Conservation (phyloP, 2,113 vertebrate species). For the Sylvicapra grimmia region DNA sequence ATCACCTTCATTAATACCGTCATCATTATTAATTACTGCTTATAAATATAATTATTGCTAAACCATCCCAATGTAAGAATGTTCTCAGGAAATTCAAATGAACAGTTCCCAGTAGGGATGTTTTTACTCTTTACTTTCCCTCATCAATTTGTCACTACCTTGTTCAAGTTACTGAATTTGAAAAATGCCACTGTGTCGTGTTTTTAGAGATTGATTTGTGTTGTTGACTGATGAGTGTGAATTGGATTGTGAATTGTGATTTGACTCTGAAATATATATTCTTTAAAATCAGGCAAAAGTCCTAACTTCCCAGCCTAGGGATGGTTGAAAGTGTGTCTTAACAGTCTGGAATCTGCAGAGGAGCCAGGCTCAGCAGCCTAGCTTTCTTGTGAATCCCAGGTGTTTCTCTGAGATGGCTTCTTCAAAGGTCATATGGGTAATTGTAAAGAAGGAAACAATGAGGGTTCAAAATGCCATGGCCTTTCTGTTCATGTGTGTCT, state of each 20-base stretch:
- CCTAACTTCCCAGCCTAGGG: neutral
- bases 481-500: slow-evolving; percentile 6
- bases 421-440: neutral
- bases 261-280: neutral
- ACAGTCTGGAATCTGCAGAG: neutral
- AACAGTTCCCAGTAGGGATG: neutral
- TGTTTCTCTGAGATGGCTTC: neutral
- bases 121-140: neutral
- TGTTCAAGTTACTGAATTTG: neutral
- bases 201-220: neutral
- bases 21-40: neutral
- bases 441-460: neutral
- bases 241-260: neutral
- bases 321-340: neutral
- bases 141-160: neutral
- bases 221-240: neutral
- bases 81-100: neutral
- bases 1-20: neutral
- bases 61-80: neutral
- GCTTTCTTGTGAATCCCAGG: neutral
- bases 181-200: neutral
- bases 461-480: slow-evolving; percentile 18
- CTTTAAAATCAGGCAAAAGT: neutral
- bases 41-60: neutral
- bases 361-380: neutral